Evolutionary conservation across 2,888 invertebrate species (phyloP).

Genomic region (Zootermopsis nevadensis): DNA sequence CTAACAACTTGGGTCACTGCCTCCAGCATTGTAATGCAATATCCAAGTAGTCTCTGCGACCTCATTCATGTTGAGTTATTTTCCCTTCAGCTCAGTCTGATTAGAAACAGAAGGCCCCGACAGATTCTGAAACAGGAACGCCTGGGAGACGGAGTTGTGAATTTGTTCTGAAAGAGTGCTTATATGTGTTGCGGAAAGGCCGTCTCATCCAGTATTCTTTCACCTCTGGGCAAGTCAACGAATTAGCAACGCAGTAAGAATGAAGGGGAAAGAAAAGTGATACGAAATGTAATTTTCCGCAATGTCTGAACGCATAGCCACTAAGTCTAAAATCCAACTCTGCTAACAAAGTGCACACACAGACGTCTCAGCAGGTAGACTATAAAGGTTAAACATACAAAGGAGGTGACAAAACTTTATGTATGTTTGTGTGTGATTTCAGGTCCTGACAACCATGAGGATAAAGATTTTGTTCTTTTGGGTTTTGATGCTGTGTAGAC

Average conservation of each 20-base stretch:
- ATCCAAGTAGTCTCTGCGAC: neutral
- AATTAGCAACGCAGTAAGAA: constrained; percentile 42
- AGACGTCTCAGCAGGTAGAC: neutral
- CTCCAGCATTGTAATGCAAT: too few relatives aligned
- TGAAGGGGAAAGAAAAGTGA: constrained; percentile 7
- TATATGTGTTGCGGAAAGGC: neutral
- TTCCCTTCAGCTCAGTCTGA: neutral
- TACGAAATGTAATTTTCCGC: constrained; percentile 7
- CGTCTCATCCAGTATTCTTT: constrained; percentile 43
- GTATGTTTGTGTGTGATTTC: neutral
- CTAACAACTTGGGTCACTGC: neutral
- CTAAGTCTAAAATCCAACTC: neutral
- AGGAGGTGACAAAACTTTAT: neutral
- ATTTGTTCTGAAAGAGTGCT: constrained; percentile 1
- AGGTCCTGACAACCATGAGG: too few relatives aligned
- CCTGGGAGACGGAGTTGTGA: neutral
- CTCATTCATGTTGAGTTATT: neutral
- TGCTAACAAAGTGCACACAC: neutral
- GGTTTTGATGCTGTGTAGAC: too few relatives aligned
- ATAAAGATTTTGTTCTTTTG: too few relatives aligned
- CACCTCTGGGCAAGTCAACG: constrained; percentile 48
- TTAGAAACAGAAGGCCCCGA: neutral
- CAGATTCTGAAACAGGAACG: neutral
- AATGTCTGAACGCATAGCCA: neutral
- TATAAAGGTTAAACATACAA: neutral